Conservation (phyloP, 2,888 invertebrate species). For the Helleia helle region DNA sequence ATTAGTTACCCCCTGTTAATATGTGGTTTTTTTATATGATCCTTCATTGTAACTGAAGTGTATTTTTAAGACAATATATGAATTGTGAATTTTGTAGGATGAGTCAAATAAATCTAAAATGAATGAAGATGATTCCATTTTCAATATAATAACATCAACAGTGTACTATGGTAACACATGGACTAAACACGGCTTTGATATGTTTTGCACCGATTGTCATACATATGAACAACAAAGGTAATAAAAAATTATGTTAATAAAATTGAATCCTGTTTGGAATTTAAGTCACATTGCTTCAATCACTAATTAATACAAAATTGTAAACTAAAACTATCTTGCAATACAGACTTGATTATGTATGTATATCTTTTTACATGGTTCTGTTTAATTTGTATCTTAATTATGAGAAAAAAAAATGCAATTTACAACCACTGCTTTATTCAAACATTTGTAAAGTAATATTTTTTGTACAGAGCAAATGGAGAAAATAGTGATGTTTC, state of each 20-base stretch:
- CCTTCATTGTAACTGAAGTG: neutral
- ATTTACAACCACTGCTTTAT: no score
- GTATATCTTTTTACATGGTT: no score
- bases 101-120: conserved; percentile 51
- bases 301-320: no score
- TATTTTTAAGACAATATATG: neutral
- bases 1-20: neutral
- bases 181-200: conserved; percentile 78
- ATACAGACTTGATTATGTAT: no score
- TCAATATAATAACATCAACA: conserved; percentile 84
- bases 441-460: no score
- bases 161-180: conserved; percentile 78
- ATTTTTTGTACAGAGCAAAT: conserved; percentile 36
- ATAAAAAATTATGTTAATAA: no score
- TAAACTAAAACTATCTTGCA: no score
- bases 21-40: neutral
- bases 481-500: conserved; percentile 48
- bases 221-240: conserved; percentile 69
- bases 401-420: no score
- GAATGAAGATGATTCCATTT: conserved; percentile 79
- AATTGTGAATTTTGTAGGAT: conserved; percentile 39
- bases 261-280: no score
- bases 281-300: no score
- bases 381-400: no score
- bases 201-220: conserved; percentile 77